Evolutionary conservation across 1,140 invertebrate genomes (phyloP), one percentile per base, ranked within the genome.

Genomic region (Philopotamus ludificatus): DNA sequence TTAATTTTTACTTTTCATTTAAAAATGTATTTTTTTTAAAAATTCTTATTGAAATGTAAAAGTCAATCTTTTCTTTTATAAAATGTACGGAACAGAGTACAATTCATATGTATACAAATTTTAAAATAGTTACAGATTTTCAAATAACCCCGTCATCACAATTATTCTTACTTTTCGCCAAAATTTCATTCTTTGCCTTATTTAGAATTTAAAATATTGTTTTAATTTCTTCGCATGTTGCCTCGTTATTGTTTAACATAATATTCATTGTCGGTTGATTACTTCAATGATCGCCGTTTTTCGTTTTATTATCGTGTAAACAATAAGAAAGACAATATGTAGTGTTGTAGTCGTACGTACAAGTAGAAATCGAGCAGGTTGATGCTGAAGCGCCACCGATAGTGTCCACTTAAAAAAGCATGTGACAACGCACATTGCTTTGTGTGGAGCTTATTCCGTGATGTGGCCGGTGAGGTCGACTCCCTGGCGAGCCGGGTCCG

Each of bases 401-500:
- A 54, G 18, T 50, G 10, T 45, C 49, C 66, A 34, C 58, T 76
- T 72, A 81, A 73, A 81, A 81, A 76, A 81, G 79, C 79, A 81
- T 81, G 76, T 81, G 79, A 70, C 79, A 81, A 72, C 79, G 77
- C 76, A 80, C 77, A 74, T 79, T 80, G 73, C 78, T 79, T 61
- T 70, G 68, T 25, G 64, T 66, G 74, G 79, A 80, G 76, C 78
- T 78, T 80, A 80, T 79, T 77, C 79, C 77, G 77, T 79, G 78
- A 77, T 80, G 78, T 75, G 78, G 71, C 76, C 77, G 80, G 82
- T 84, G 81, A 84, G 82, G 82, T 83, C 83, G 82, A 81, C 83
- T 77, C 75, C 79, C 80, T 76, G 77, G 62, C 69, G 69, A 76
- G 76, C 80, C 75, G 81, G 82, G 78, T 79, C 78, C 80, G 83